Evolutionary conservation across 2,113 vertebrate species (phyloP).

Genomic region (Pygoscelis antarcticus): DNA sequence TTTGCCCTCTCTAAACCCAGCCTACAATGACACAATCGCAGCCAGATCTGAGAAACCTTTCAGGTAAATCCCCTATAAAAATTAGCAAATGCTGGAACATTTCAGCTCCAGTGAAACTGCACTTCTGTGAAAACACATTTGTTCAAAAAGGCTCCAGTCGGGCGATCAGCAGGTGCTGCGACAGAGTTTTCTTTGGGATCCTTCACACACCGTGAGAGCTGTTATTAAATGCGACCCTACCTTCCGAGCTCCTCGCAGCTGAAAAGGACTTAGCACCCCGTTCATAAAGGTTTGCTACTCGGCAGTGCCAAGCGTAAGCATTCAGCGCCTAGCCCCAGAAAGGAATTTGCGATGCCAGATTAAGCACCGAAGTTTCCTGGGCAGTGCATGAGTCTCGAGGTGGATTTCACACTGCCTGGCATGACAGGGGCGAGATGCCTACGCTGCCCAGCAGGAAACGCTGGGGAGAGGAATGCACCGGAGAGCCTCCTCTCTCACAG

Average conservation of each 20-base stretch:
- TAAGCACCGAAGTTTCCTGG: slow-evolving; percentile 20
- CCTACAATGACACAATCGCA: background rate
- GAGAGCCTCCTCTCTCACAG: background rate
- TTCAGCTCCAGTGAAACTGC: background rate
- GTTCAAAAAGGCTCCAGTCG: background rate
- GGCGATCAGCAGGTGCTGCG: background rate
- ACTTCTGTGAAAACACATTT: background rate
- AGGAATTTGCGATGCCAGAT: slow-evolving; percentile 59
- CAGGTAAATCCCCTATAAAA: background rate
- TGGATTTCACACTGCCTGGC: background rate
- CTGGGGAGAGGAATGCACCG: background rate
- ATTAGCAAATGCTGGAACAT: background rate
- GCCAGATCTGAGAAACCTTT: background rate
- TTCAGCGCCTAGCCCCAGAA: slow-evolving; percentile 42
- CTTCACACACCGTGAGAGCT: background rate
- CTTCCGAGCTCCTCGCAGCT: background rate
- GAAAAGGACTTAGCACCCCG: background rate
- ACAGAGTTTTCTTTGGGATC: background rate
- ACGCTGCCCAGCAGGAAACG: background rate
- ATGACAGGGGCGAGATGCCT: background rate
- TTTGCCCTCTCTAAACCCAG: background rate
- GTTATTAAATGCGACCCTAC: background rate
- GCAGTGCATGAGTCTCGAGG: background rate
- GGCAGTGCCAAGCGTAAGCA: background rate
- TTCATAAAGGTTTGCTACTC: background rate